A percentile compares a stretch with the other conserved stretches of the same genome.
phyloP scores from a whole-genome alignment of 2,888 invertebrate species.

The Caenorhabditis sp. region DNA sequence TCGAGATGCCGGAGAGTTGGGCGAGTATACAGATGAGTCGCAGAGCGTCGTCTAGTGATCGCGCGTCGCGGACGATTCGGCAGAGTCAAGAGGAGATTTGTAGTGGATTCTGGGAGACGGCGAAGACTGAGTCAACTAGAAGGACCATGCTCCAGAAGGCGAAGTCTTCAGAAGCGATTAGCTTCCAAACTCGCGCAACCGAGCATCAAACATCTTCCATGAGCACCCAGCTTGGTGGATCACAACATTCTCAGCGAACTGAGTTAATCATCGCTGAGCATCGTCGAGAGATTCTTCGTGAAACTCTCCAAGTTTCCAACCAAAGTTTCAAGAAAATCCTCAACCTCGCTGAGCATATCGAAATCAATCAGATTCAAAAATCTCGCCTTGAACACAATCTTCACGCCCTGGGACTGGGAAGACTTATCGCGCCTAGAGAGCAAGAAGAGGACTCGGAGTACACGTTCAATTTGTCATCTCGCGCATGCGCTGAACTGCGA shows the following conservation, averaged over 20 bases:
- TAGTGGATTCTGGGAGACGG: conserved; percentile 46
- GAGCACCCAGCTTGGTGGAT: too few relatives aligned
- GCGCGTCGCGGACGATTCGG: conserved; percentile 18
- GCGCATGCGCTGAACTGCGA: conserved; percentile 25
- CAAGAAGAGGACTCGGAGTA: conserved; percentile 29
- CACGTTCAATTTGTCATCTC: neutral
- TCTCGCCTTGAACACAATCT: neutral
- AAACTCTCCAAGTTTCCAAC: neutral
- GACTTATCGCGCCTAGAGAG: conserved; percentile 25
- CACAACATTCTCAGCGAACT: too few relatives aligned
- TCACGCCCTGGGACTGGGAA: conserved; percentile 9
- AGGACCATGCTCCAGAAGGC: conserved; percentile 34
- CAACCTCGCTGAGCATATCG: neutral
- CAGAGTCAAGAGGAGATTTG: conserved; percentile 37
- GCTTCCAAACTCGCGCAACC: conserved; percentile 14
- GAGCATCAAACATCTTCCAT: neutral
- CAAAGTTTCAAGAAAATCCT: neutral
- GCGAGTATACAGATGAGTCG: conserved; percentile 23
- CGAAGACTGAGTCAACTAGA: conserved; percentile 25
- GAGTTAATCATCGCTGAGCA: neutral
- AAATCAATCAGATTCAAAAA: neutral
- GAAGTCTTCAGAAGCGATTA: conserved; percentile 27
- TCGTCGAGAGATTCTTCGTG: neutral
- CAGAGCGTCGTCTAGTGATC: conserved; percentile 22
- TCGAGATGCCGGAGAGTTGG: conserved; percentile 33